These are phyloP conservation scores for Auanema sp. DNA, from an alignment of 2,888 invertebrate species.

Conservation along the genomic window DNA sequence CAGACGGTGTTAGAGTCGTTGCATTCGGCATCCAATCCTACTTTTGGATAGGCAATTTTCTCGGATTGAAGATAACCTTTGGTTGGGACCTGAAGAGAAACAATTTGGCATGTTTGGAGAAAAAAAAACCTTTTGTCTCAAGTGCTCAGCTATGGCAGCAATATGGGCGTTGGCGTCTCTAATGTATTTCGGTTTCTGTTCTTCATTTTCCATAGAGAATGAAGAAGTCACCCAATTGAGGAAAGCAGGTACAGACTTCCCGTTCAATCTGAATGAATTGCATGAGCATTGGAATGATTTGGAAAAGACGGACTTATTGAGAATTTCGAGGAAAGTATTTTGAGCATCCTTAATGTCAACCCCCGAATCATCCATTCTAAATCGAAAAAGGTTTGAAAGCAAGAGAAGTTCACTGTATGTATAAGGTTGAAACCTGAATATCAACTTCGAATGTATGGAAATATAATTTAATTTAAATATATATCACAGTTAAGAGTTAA, in stretches of 20 bases:
- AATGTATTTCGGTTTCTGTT: constrained; percentile 11
- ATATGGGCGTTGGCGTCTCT: constrained; percentile 12
- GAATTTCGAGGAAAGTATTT: neutral
- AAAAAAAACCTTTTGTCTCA: constrained; percentile 10
- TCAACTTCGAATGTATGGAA: too few relatives aligned
- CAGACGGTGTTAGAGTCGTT: constrained; percentile 35
- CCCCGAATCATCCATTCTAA: neutral
- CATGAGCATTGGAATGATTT: too few relatives aligned
- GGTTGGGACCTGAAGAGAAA: constrained; percentile 11
- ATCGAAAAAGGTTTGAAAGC: neutral
- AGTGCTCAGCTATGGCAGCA: constrained; percentile 7
- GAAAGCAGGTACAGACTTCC: constrained; percentile 13
- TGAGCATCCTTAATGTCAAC: neutral
- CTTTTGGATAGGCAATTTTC: constrained; percentile 22
- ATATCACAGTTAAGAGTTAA: too few relatives aligned
- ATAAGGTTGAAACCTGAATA: too few relatives aligned
- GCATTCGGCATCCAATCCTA: constrained; percentile 45
- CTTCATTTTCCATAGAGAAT: constrained; percentile 13
- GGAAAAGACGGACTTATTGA: neutral
- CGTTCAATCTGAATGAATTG: constrained; percentile 10
- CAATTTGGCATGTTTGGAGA: neutral
- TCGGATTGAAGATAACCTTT: constrained; percentile 13
- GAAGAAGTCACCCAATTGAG: constrained; percentile 14
- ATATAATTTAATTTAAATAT: too few relatives aligned
- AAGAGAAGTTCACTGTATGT: neutral